Evolutionary conservation across 2,888 invertebrate genomes (phyloP), one percentile per base, ranked within the genome.

Genomic region (Dexiosoma caninum): DNA sequence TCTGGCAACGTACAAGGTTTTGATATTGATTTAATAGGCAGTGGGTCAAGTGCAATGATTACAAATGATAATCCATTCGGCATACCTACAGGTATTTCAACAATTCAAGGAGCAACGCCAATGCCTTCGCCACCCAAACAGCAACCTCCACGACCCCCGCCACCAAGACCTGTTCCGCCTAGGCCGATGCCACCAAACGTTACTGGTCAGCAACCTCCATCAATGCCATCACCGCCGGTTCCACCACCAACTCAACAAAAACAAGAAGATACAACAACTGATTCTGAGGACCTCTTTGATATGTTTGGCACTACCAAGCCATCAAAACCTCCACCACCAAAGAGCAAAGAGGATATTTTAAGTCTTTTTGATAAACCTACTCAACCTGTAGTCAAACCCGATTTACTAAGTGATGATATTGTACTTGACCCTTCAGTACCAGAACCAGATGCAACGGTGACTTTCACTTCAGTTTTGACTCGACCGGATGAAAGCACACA

Each of bases 351-450:
- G 86, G 93, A 91, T 55, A 93, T 93, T 66, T 85, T 93, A 40
- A 93, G 93, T 86, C 87, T 93, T 51, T 93, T 93, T 82, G 86
- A 88, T 55, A 89, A 89, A 79, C 88, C 89, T 5, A 72, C 86
- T 5, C 85, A 84, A 59, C 84, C 86, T 8, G 84, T 84, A 42
- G 83, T 91, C 88, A 92, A 92, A 82, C 89, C 87, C 5, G 93
- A 93, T 86, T 91, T 93, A 78, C 87, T 93, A 35, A 92, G 92
- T 78, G 93, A 92, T 79, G 93, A 93, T 83, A 89, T 92, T 9
- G 85, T 85, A 1, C 84, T 89, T 10, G 85, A 85, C 69, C 81
- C 82, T 5, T 82, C 79, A 32, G 59, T 72, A 14, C 62, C 66
- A 42, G 67, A 74, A 46, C 60, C 53, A 6, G 83, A 81, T 0